Conservation (phyloP, 2,113 vertebrate genomes). For the Candoia aspera region DNA sequence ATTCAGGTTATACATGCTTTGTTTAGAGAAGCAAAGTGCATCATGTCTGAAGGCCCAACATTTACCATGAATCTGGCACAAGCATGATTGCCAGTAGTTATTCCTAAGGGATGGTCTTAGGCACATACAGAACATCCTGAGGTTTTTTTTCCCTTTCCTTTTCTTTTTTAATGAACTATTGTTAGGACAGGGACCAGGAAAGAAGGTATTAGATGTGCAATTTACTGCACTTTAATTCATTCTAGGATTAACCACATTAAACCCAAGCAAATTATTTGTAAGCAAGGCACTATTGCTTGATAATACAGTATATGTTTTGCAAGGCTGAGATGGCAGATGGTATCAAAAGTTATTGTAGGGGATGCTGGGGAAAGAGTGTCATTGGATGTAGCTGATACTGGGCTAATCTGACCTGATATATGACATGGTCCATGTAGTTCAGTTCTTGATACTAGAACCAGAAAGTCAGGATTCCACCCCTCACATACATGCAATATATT, state of each 20-base stretch:
- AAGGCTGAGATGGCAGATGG: neutral
- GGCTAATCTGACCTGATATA: neutral
- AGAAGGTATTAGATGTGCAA: neutral
- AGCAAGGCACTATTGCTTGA: neutral
- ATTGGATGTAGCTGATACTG: neutral
- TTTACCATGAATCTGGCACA: neutral
- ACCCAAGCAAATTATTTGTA: neutral
- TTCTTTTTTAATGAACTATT: neutral
- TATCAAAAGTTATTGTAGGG: neutral
- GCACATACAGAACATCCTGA: neutral
- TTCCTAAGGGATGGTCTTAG: neutral
- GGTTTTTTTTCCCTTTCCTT: neutral
- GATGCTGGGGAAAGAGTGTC: neutral
- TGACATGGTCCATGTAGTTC: neutral
- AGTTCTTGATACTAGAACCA: neutral
- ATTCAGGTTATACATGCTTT: neutral
- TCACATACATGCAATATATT: neutral
- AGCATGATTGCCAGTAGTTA: neutral
- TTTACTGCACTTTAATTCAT: neutral
- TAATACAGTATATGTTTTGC: neutral
- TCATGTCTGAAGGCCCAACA: neutral
- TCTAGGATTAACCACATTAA: neutral
- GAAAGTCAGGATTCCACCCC: neutral
- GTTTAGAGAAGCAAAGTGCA: neutral
- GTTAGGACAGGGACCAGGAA: neutral